Evolutionary conservation across 2,888 invertebrate species (phyloP).

Genomic region (Perdita meconis): DNA sequence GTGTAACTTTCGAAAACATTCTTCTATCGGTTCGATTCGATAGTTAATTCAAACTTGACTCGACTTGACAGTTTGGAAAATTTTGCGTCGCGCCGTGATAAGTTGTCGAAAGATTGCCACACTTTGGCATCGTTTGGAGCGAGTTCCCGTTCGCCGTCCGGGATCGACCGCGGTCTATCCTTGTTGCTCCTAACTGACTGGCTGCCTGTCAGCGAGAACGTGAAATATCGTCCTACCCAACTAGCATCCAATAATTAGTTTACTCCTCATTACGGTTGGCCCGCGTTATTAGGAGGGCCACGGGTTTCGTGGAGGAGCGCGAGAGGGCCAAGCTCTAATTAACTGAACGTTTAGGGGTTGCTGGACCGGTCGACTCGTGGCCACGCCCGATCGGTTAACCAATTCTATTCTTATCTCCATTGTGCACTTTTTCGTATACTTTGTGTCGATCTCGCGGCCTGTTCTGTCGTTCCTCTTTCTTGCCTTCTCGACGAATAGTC

Average conservation of each 20-base stretch:
- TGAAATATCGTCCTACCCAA: conserved; percentile 82
- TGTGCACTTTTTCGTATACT: conserved; percentile 64
- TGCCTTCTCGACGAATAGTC: not conserved
- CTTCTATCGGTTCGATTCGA: too few relatives aligned
- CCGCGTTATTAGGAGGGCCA: conserved; percentile 79
- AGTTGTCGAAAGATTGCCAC: conserved; percentile 33
- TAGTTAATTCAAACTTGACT: too few relatives aligned
- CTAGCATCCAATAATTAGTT: conserved; percentile 83
- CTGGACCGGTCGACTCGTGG: conserved; percentile 72
- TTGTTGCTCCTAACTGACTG: conserved; percentile 74
- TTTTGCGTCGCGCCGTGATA: not conserved
- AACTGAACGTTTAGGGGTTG: conserved; percentile 81
- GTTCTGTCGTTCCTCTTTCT: conserved; percentile 5
- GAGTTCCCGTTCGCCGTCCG: conserved; percentile 17
- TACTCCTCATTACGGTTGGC: conserved; percentile 82
- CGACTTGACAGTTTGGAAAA: not conserved
- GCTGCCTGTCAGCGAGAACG: conserved; percentile 79
- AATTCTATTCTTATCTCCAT: conserved; percentile 65
- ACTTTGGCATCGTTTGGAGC: conserved; percentile 40
- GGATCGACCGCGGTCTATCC: conserved; percentile 52
- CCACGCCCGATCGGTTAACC: conserved; percentile 77
- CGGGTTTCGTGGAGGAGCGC: conserved; percentile 48
- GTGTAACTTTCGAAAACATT: too few relatives aligned
- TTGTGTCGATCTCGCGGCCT: conserved; percentile 55
- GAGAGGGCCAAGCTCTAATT: conserved; percentile 76